These are phyloP conservation scores for Dascyllus trimaculatus DNA, from an alignment of 2,113 vertebrate species.

Conservation along the genomic window DNA sequence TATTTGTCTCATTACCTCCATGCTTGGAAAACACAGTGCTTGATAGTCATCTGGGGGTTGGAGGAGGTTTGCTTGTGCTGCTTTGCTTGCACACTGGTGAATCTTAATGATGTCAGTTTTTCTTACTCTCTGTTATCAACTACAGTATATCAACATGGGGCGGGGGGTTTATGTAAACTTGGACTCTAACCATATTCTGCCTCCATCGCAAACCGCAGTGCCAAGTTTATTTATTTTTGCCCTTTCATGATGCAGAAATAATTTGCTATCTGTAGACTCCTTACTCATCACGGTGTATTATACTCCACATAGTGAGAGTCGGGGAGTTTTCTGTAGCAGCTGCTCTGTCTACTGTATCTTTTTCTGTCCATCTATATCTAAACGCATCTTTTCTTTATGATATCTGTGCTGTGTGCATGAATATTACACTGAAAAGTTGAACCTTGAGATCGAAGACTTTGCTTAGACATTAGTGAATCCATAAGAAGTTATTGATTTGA, in stretches of 20 bases:
- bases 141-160: constrained; percentile 53
- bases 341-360: neutral
- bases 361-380: neutral
- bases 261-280: constrained; percentile 32
- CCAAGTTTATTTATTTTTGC: constrained; percentile 38
- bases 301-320: neutral
- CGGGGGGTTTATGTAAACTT: constrained; percentile 37
- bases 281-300: constrained; percentile 6
- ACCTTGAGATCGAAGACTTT: constrained; percentile 17
- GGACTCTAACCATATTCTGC: constrained; percentile 41
- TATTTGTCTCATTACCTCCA: constrained; percentile 81
- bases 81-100: constrained; percentile 70
- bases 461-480: constrained; percentile 10
- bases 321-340: neutral
- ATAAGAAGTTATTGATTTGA: no score
- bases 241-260: constrained; percentile 30
- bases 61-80: constrained; percentile 65
- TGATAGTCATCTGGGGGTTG: constrained; percentile 74
- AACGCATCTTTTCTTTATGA: neutral
- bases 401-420: neutral
- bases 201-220: constrained; percentile 34
- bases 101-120: constrained; percentile 82
- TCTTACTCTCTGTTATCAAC: constrained; percentile 65
- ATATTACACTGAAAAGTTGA: neutral
- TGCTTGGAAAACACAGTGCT: constrained; percentile 73